Percentiles rank a stretch among this genome's conserved stretches.
Evolutionary conservation across 2,888 invertebrate species (phyloP).

Genomic region (Cenopis cana): DNA sequence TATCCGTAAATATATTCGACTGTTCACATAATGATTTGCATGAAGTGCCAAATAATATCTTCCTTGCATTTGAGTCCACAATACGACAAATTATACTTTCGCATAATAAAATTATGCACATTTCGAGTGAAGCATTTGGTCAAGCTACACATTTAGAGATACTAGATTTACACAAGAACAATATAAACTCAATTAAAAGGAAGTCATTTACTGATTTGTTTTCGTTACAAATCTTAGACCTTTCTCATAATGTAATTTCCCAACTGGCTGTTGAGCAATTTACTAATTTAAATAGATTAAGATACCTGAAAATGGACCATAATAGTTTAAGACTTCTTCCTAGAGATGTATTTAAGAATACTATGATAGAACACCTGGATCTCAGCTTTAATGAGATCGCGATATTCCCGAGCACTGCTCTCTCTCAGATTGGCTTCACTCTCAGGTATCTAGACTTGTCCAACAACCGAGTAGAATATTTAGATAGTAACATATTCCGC

Average conservation of each 20-base stretch:
- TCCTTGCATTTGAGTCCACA: constrained; percentile 86
- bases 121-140: constrained; percentile 91
- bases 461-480: constrained; percentile 92
- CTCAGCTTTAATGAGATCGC: constrained; percentile 91
- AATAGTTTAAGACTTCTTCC: constrained; percentile 91
- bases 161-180: constrained; percentile 90
- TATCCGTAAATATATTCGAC: constrained; percentile 89
- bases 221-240: constrained; percentile 91
- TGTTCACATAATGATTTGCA: constrained; percentile 88
- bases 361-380: constrained; percentile 91
- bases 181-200: constrained; percentile 88
- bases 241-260: constrained; percentile 90
- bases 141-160: constrained; percentile 89
- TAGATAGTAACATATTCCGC: constrained; percentile 94
- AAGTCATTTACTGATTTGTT: constrained; percentile 91
- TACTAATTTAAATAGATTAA: constrained; percentile 89
- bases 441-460: constrained; percentile 91
- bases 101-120: constrained; percentile 88
- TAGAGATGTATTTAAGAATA: constrained; percentile 91
- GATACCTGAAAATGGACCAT: constrained; percentile 89
- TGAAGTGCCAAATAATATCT: constrained; percentile 87
- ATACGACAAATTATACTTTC: constrained; percentile 89
- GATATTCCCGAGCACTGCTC: constrained; percentile 91
- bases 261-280: constrained; percentile 93
- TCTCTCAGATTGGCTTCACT: constrained; percentile 92